Evolutionary conservation across 2,797 vertebrate species (phyloP), one percentile per base, ranked within the genome.

Genomic region (Diceros bicornis): DNA sequence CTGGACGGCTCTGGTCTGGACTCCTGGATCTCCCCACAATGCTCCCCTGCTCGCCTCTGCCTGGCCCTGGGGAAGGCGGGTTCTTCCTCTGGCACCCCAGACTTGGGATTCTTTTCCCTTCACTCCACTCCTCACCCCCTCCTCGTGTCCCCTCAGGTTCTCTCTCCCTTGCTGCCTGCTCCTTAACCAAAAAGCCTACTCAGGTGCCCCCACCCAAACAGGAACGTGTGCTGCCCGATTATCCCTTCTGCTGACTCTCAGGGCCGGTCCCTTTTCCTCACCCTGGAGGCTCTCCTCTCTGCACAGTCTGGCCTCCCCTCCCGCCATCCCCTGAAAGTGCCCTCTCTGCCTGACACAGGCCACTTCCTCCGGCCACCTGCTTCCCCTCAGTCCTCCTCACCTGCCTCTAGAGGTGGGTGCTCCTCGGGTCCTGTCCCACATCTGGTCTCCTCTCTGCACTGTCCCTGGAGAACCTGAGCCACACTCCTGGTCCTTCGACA

Each of bases 1-100:
- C 27, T 72, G 74, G 29, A 8, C 2, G 2, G 27, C 64, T 86
- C 41, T 86, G 59, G 34, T 78, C 89, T 50, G 17, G 50, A 59
- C 11, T 12, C 66, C 66, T 17, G 32, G 64, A 37, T 25, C 3
- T 2, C 20, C 2, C 37, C 20, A 6, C 17, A 2, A 52, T 0
- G 13, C 4, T 37, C 16, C 41, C 34, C n/a, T 44, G 23, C 68
- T 12, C 37, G 5, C 18, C 68, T 52, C n/a, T 21, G 12, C 25
- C 55, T 32, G 29, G 12, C 17, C 20, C 41, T 64, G 52, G 74
- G 37, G 74, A 64, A 57, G 69, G 34, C 1, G 4, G 23, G 32
- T 8, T 91, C 86, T 59, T 71, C 55, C 55, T 47, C n/a, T 14
- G 50, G 83, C 7, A 27, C 32, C 12, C 23, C 12, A 7, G 6